Conservation (phyloP, 2,888 invertebrate genomes). For the Rapana venosa region DNA sequence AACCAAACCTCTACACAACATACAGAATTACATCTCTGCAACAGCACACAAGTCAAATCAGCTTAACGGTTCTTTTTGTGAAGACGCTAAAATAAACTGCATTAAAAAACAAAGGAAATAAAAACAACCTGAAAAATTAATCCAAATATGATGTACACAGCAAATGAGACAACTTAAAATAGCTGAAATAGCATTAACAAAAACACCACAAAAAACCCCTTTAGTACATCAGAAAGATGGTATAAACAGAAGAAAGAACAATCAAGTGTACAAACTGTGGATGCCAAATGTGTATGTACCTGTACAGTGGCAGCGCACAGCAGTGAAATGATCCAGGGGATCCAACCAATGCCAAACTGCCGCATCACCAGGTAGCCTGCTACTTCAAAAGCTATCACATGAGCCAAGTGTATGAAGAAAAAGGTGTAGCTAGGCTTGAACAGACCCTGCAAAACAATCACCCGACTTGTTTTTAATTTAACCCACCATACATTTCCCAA, state of each 20-base stretch:
- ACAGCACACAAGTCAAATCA: too few relatives aligned
- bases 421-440: conserved; percentile 73
- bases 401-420: conserved; percentile 67
- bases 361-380: conserved; percentile 69
- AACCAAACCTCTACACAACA: too few relatives aligned
- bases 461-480: too few relatives aligned
- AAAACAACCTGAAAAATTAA: too few relatives aligned
- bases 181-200: neutral
- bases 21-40: too few relatives aligned
- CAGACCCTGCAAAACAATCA: conserved; percentile 64
- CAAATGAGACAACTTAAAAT: neutral
- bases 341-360: conserved; percentile 73
- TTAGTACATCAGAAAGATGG: too few relatives aligned
- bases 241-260: neutral
- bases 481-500: too few relatives aligned
- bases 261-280: neutral
- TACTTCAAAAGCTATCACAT: conserved; percentile 72
- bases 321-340: conserved; percentile 66
- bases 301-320: conserved; percentile 69
- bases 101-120: too few relatives aligned
- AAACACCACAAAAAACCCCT: too few relatives aligned
- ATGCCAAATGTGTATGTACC: conserved; percentile 57
- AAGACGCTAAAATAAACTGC: too few relatives aligned
- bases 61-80: too few relatives aligned
- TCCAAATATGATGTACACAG: neutral